phyloP scores from a whole-genome alignment of 2,888 invertebrate genomes.

The Rhyacophila evoluta region DNA sequence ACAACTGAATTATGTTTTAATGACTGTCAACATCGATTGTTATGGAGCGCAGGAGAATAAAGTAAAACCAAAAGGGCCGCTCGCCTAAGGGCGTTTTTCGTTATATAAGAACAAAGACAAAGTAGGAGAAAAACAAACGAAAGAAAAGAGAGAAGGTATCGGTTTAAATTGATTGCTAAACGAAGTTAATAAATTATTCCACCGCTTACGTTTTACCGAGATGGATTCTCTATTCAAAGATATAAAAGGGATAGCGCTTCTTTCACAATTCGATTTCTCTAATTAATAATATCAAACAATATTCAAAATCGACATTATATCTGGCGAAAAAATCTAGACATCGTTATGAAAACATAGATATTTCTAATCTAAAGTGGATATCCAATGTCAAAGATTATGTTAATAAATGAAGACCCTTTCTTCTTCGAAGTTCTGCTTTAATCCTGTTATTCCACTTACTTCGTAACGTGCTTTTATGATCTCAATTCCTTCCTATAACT shows the following conservation, averaged over 20 bases:
- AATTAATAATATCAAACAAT: constrained; percentile 45
- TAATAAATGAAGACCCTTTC: too few species aligned
- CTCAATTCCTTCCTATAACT: too few species aligned
- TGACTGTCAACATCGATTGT: constrained; percentile 12
- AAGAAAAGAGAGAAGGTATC: constrained; percentile 35
- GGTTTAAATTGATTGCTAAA: constrained; percentile 52
- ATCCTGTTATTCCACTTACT: too few species aligned
- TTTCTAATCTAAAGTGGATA: too few species aligned
- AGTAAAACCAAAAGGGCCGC: neutral
- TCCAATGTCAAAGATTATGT: too few species aligned
- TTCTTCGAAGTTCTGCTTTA: too few species aligned
- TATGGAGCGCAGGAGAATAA: neutral
- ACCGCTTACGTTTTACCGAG: constrained; percentile 32
- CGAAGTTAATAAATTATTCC: constrained; percentile 51
- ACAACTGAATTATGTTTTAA: constrained; percentile 19
- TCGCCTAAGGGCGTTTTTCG: constrained; percentile 20
- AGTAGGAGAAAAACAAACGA: constrained; percentile 45
- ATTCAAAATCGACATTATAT: neutral
- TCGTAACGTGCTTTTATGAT: too few species aligned
- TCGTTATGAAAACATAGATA: too few species aligned
- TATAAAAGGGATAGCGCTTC: constrained; percentile 38
- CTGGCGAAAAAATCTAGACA: too few species aligned
- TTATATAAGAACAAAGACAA: constrained; percentile 32
- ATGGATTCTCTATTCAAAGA: constrained; percentile 37
- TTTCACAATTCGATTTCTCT: constrained; percentile 25